These are phyloP conservation scores for Cryptus viduatorius DNA, from an alignment of 2,888 invertebrate species.

Conservation along the genomic window DNA sequence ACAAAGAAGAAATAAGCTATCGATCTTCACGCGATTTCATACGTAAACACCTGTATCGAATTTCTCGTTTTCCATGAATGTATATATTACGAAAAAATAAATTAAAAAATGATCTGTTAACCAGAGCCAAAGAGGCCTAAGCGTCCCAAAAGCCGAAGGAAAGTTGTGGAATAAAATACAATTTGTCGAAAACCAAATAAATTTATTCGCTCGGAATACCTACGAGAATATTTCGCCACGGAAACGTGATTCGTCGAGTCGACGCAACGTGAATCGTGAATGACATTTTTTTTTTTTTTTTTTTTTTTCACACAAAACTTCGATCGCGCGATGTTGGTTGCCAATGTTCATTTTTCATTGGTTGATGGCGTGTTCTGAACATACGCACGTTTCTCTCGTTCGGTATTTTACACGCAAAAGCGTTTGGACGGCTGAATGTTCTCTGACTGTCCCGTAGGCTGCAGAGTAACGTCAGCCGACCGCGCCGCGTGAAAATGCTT, in stretches of 20 bases:
- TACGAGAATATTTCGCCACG: background rate
- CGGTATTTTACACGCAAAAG: background rate
- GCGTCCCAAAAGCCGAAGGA: no score
- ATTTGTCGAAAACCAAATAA: background rate
- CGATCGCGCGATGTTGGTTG: background rate
- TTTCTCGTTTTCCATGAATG: background rate
- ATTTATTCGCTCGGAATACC: background rate
- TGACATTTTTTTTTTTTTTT: background rate
- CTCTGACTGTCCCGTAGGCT: background rate
- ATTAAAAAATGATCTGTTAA: no score
- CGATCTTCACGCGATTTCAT: background rate
- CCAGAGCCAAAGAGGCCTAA: no score
- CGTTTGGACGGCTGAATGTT: background rate
- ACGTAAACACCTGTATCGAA: background rate
- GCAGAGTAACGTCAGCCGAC: background rate
- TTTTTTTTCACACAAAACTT: background rate
- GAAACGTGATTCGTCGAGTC: background rate
- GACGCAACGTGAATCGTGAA: background rate
- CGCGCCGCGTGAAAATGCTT: slow-evolving; percentile 41
- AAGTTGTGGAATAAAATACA: background rate
- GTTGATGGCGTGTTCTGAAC: background rate
- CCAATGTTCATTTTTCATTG: slow-evolving; percentile 9
- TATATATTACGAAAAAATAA: no score
- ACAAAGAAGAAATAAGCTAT: background rate
- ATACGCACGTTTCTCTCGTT: slow-evolving; percentile 14